Percentiles rank a stretch among this genome's conserved stretches.
phyloP scores from a whole-genome alignment of 2,888 invertebrate species.

The Cabera pusaria region DNA sequence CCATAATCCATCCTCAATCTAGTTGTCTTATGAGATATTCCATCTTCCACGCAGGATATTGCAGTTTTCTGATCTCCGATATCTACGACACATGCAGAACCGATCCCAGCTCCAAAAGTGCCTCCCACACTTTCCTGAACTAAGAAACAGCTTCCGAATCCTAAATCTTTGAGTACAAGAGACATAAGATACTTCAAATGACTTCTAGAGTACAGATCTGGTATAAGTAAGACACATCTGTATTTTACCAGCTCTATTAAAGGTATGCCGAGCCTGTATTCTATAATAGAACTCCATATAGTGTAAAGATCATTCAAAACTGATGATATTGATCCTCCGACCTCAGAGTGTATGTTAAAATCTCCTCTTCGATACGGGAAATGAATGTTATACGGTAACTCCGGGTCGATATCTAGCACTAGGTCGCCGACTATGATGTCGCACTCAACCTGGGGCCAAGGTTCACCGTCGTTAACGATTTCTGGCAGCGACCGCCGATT shows the following conservation, averaged over 20 bases:
- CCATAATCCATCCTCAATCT: slow-evolving; percentile 94
- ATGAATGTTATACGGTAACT: slow-evolving; percentile 91
- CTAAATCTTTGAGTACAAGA: slow-evolving; percentile 90
- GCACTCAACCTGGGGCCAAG: slow-evolving; percentile 85
- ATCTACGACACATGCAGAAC: slow-evolving; percentile 96
- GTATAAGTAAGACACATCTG: slow-evolving; percentile 93
- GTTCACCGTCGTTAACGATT: slow-evolving; percentile 79
- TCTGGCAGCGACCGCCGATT: slow-evolving; percentile 92
- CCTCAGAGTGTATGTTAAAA: slow-evolving; percentile 91
- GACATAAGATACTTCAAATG: slow-evolving; percentile 93
- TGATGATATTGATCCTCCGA: slow-evolving; percentile 93
- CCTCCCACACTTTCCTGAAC: slow-evolving; percentile 87
- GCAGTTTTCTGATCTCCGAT: slow-evolving; percentile 98
- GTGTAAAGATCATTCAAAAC: slow-evolving; percentile 93
- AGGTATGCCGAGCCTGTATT: slow-evolving; percentile 89
- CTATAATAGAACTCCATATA: slow-evolving; percentile 94
- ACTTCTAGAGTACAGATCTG: slow-evolving; percentile 94
- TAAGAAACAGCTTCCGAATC: slow-evolving; percentile 93
- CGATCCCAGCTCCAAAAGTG: slow-evolving; percentile 78
- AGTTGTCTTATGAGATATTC: slow-evolving; percentile 94
- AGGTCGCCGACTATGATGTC: slow-evolving; percentile 91
- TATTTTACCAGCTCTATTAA: slow-evolving; percentile 88
- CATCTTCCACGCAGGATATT: slow-evolving; percentile 98
- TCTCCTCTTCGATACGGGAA: slow-evolving; percentile 95
- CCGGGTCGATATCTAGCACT: slow-evolving; percentile 87